Base-by-base conservation (phyloP, 2,888 invertebrate genomes). In the Pammene fasciana region DNA sequence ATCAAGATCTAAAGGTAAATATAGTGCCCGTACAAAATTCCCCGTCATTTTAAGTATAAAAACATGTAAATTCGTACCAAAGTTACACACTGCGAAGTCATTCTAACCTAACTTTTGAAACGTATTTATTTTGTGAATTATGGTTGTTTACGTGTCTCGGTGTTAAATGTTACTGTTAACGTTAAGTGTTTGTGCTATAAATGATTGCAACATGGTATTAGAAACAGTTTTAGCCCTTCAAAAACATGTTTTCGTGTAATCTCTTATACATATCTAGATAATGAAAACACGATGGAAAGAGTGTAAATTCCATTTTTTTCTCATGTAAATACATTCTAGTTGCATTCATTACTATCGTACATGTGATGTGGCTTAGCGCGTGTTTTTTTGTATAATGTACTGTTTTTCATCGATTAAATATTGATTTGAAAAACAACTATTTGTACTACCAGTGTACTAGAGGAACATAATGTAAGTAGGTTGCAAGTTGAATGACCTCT, bases 1-100 rank as follows among this genome's bases (percentile, higher is more conserved):
- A 84, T 88, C 90, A 90, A 89, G 90, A 89, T 79, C 81, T 80
- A 74, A 85, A 92, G 92, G 92, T 92, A 86, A 85, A 73, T 78
- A 72, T 74, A 14, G 41, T 45, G 46, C 18, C 70, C 54, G 41
- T 45, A 11, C 7, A 52, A 41, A 16, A 45, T 68, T 48, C 64
- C 26, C 38, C 16, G 34, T 45, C 61, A 45, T 67, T 56, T 64
- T 68, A 13, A 18, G 72, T 48, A 70, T 56, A 45, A 59, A 55
- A 60, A 64, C 7, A 57, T 7, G 18, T 45, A 36, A 41, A 52
- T 65, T 62, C 62, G 71, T 18, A 18, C 36, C 45, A 48, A 14
- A 10, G 56, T 64, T n/a, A 7, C 10, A 68, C 74, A 71, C 34
- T 88, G 89, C 89, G 72, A 71, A 73, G 85, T 91, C 91, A 90